phyloP scores from a whole-genome alignment of 2,113 vertebrate genomes.

The Dromas ardeola region DNA sequence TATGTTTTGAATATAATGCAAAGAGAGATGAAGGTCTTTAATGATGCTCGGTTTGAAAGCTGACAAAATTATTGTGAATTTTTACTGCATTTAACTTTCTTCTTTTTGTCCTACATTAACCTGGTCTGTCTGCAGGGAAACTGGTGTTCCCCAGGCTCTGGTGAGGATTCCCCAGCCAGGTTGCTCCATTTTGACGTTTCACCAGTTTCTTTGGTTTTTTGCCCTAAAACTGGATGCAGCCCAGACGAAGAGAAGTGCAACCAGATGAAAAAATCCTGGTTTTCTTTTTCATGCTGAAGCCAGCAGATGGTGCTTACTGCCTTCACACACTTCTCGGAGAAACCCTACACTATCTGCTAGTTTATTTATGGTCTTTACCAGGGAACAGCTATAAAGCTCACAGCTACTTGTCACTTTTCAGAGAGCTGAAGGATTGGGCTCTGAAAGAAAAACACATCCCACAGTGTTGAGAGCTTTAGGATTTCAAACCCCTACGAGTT shows the following conservation, averaged over 20 bases:
- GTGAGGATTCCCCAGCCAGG: not conserved
- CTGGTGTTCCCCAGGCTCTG: not conserved
- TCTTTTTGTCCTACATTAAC: not conserved
- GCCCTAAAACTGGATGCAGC: not conserved
- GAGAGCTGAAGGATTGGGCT: not conserved
- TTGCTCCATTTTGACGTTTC: not conserved
- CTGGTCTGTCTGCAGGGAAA: not conserved
- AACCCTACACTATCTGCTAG: not conserved
- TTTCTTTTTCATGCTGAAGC: not conserved
- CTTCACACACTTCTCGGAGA: not conserved
- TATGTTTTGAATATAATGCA: not conserved
- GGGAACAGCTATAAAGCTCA: not conserved
- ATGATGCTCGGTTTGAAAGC: not conserved
- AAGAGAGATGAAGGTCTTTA: not conserved
- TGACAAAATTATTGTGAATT: not conserved
- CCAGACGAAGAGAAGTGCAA: not conserved
- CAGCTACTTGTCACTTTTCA: not conserved
- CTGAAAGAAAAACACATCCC: constrained; percentile 21
- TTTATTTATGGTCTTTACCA: not conserved
- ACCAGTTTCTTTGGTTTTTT: not conserved
- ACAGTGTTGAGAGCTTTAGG: constrained; percentile 28
- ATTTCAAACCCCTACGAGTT: not conserved
- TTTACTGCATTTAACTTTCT: not conserved
- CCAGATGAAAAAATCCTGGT: not conserved
- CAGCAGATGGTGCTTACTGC: constrained; percentile 50